Evolutionary conservation across 2,888 invertebrate species (phyloP).

Genomic region (Rhopalosiphum nymphaeae): DNA sequence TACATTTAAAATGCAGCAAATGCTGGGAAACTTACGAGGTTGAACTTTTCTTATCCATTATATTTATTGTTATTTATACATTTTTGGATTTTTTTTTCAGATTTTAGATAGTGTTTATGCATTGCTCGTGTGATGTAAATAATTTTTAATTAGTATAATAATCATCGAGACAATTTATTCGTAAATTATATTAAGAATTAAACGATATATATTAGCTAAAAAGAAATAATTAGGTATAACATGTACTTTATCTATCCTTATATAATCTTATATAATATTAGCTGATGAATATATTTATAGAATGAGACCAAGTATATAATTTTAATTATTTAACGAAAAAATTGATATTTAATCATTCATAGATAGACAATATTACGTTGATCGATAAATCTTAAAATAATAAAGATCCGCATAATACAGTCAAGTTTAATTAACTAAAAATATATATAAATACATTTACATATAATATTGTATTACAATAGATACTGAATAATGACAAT

Average conservation of each 20-base stretch:
- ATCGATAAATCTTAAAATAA: background rate
- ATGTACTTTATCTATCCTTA: background rate
- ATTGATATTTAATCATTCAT: background rate
- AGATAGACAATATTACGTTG: background rate
- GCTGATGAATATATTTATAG: background rate
- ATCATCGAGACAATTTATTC: background rate
- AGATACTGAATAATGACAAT: background rate
- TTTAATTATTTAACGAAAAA: background rate
- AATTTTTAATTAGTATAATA: background rate
- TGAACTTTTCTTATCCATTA: background rate
- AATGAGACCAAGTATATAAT: background rate
- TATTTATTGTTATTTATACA: background rate
- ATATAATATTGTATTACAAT: background rate
- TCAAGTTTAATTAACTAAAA: background rate
- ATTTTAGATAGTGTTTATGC: background rate
- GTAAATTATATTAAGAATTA: background rate
- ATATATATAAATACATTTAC: background rate
- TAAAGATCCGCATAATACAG: background rate
- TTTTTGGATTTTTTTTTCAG: background rate
- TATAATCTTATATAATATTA: background rate
- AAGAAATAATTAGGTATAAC: background rate
- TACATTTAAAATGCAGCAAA: background rate
- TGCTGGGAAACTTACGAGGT: background rate
- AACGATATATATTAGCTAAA: background rate
- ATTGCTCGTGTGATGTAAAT: background rate